phyloP scores from a whole-genome alignment of 2,113 vertebrate genomes.

The Cygnus atratus region DNA sequence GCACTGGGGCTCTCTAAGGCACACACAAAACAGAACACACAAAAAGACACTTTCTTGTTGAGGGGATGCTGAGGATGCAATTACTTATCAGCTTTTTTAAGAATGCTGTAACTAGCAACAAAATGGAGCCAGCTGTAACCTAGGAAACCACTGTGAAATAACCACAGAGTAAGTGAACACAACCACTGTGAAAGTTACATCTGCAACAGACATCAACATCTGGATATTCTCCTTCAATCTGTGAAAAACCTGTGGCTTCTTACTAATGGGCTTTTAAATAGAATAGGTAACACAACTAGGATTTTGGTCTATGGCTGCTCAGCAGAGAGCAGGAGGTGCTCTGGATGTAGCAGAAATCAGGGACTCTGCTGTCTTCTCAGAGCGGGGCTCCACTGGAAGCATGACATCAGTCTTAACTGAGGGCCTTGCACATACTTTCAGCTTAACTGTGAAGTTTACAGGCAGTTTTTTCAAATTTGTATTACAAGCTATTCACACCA shows the following conservation, averaged over 20 bases:
- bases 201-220: background rate
- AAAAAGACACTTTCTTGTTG: background rate
- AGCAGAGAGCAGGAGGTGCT: background rate
- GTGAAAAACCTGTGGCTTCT: rapidly evolving
- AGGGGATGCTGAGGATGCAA: rapidly evolving
- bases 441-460: background rate
- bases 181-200: background rate
- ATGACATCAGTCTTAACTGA: background rate
- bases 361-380: rapidly evolving
- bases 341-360: background rate
- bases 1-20: background rate
- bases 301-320: background rate
- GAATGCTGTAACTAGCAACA: background rate
- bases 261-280: background rate
- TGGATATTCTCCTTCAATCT: background rate
- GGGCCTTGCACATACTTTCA: background rate
- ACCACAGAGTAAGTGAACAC: background rate
- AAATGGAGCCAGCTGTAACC: background rate
- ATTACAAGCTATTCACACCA: background rate
- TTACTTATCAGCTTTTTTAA: background rate
- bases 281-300: background rate
- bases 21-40: background rate
- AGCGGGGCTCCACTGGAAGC: background rate
- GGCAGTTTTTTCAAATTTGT: background rate
- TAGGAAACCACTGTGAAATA: slow-evolving; percentile 30